Conservation (phyloP, 2,113 vertebrate genomes). For the Urocitellus parryii region DNA sequence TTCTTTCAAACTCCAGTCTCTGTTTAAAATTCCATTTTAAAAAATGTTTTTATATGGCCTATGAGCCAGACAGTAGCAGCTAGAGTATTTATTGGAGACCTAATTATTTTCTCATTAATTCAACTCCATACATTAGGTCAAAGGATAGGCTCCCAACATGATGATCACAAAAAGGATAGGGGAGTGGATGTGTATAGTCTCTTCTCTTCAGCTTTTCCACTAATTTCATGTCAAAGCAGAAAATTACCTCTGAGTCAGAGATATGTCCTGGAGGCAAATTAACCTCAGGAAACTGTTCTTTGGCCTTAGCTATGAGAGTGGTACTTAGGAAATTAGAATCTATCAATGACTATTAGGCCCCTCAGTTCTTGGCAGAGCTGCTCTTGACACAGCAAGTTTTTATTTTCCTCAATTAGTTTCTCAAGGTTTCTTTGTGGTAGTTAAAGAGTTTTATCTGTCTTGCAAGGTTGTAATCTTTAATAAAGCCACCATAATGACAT, state of each 20-base stretch:
- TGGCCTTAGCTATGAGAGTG: not conserved
- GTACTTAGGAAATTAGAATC: constrained; percentile 52
- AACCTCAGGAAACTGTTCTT: constrained; percentile 38
- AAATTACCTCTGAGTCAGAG: constrained; percentile 54
- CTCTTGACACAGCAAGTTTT: constrained; percentile 52
- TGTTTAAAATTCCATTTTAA: constrained; percentile 48
- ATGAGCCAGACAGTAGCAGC: not conserved
- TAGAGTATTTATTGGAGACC: not conserved
- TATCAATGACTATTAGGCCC: constrained; percentile 19
- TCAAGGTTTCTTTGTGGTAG: constrained; percentile 69
- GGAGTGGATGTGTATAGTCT: not conserved
- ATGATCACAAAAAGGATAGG: not conserved
- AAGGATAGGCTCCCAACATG: not conserved
- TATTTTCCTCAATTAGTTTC: constrained; percentile 56
- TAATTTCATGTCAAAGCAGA: constrained; percentile 38
- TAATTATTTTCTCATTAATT: constrained; percentile 50
- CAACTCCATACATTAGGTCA: constrained; percentile 27
- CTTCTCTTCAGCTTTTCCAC: constrained; percentile 25
- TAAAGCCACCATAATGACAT: constrained; percentile 44
- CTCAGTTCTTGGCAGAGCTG: not conserved
- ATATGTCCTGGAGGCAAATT: constrained; percentile 38
- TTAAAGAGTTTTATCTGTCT: constrained; percentile 48
- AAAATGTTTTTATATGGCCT: constrained; percentile 20
- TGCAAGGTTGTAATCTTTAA: constrained; percentile 57
- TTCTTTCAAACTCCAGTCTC: constrained; percentile 4